Percentiles rank a stretch among this genome's conserved stretches.
phyloP scores from a whole-genome alignment of 1,140 invertebrate genomes.

The Ruditapes philippinarum region DNA sequence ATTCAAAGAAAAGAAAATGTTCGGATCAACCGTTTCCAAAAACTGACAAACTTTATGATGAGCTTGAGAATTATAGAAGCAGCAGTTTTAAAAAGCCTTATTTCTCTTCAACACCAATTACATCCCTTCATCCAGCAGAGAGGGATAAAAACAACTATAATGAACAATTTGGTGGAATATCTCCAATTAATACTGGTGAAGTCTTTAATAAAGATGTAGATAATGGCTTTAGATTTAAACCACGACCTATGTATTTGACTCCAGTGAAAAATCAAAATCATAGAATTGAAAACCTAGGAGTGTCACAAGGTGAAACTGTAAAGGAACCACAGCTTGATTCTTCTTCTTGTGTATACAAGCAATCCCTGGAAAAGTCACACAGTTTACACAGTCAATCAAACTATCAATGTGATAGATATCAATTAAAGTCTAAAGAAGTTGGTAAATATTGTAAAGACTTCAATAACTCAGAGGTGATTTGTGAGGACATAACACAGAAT shows the following conservation, averaged over 20 bases:
- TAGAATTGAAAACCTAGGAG: too few relatives aligned
- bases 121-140: too few relatives aligned
- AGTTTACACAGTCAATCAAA: too few relatives aligned
- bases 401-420: too few relatives aligned
- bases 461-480: too few relatives aligned
- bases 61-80: background rate
- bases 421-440: too few relatives aligned
- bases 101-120: background rate
- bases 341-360: too few relatives aligned
- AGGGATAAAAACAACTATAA: background rate
- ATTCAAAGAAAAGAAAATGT: slow-evolving; percentile 1
- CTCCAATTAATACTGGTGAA: background rate
- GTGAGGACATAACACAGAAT: too few relatives aligned
- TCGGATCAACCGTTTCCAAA: background rate
- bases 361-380: too few relatives aligned
- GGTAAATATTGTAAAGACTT: too few relatives aligned
- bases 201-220: background rate
- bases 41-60: background rate
- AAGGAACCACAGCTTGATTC: background rate
- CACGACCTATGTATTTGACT: background rate
- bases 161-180: background rate
- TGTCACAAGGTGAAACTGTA: background rate
- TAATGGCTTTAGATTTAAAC: slow-evolving; percentile 11
- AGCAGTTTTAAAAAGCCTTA: background rate
- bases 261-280: too few relatives aligned